Evolutionary conservation across 2,888 invertebrate species (phyloP), one percentile per base, ranked within the genome.

Genomic region (Synanthedon andrenaeformis): DNA sequence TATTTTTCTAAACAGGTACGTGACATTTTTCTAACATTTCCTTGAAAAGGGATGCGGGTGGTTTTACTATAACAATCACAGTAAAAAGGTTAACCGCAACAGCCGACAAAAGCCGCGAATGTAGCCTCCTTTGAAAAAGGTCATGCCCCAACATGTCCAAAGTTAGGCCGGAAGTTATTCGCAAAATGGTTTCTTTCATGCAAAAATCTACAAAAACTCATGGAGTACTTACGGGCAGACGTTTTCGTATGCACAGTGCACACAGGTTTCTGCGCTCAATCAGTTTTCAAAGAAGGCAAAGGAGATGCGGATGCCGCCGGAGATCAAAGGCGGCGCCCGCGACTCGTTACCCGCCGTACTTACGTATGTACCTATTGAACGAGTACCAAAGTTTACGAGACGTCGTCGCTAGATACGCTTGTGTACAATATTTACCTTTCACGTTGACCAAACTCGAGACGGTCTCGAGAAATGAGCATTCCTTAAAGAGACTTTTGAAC

Each of bases 191-290:
- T 74, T 70, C 72, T 74, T 72, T 74, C 65, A 67, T 65, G 66
- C 64, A 67, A 72, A 73, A 71, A 70, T 71, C 70, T 75, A 72
- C 69, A 66, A 72, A 76, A 79, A 76, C 70, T 69, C 59, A 54
- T 61, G 64, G 60, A 70, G 51, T 12, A 35, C 23, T 23, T 5
- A 23, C n/a, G 35, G 35, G 61, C 68, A 70, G 74, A 74, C 74
- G 75, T 79, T 82, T 79, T 76, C 81, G 79, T 82, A 82, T 82
- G 84, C 83, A 82, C 77, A 82, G 72, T 82, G 84, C 83, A 82
- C 77, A 82, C 72, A 79, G 76, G 75, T 74, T 67, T 74, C 74
- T 78, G 74, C 76, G 81, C 82, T 83, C 84, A 84, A 84, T 84
- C 84, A 84, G 80, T 70, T 79, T 70, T 79, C 81, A 82, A 82